phyloP scores from a whole-genome alignment of 2,888 invertebrate genomes.

The Neocrepidodera transversa region DNA sequence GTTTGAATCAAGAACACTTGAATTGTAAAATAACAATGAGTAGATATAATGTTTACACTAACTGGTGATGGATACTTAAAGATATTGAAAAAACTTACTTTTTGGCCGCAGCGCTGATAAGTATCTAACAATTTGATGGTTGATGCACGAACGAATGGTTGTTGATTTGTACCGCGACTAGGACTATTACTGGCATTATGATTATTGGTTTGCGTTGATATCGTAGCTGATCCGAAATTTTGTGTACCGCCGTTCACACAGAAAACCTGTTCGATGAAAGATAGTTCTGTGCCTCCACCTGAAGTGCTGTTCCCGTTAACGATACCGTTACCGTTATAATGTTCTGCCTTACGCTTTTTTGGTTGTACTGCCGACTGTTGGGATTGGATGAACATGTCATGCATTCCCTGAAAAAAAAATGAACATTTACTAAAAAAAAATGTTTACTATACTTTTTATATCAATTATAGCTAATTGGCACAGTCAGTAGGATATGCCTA shows the following conservation, averaged over 20 bases:
- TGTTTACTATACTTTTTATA: no score
- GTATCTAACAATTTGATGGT: constrained; percentile 73
- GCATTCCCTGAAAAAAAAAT: constrained; percentile 73
- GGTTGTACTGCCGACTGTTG: constrained; percentile 61
- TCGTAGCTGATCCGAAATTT: constrained; percentile 15
- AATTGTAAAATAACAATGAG: no score
- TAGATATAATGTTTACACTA: no score
- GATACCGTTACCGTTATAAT: constrained; percentile 43
- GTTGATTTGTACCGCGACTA: constrained; percentile 56
- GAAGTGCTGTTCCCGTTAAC: constrained; percentile 29
- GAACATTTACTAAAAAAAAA: constrained; percentile 3
- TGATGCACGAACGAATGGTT: constrained; percentile 70
- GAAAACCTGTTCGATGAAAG: constrained; percentile 42
- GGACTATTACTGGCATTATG: constrained; percentile 55
- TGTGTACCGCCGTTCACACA: constrained; percentile 31
- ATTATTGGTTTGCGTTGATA: constrained; percentile 39
- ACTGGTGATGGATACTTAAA: no score
- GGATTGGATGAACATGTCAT: constrained; percentile 84
- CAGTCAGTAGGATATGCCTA: no score
- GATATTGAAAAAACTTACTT: constrained; percentile 63
- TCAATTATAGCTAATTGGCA: no score
- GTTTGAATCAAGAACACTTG: no score
- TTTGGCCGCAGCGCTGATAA: constrained; percentile 71
- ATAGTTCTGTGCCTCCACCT: constrained; percentile 54
- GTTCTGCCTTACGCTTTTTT: constrained; percentile 58